Evolutionary conservation across 2,797 vertebrate species (phyloP), one percentile per base, ranked within the genome.

Genomic region (Arnoldichthys spilopterus): DNA sequence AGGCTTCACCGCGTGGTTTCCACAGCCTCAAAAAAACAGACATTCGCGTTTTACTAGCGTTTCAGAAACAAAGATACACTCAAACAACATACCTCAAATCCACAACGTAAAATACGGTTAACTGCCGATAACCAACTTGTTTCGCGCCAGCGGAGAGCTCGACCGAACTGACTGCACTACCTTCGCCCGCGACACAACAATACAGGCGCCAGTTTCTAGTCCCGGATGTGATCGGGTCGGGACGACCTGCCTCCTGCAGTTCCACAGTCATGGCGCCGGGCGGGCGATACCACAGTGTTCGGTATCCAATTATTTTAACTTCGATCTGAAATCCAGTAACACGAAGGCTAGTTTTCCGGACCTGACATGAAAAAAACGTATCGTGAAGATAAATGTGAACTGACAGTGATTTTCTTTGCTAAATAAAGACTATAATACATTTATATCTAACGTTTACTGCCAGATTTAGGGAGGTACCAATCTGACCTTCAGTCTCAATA

Each of bases 71-170:
- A 56, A 56, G 6, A 40, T 1, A 5, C 6, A 43, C 12, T 34
- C 18, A 49, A 20, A 15, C 3, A 72, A 16, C 70, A 56, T 72
- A 72, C 51, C 53, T 58, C n/a, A 56, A 72, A 4, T 32, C 13
- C 4, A 16, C 26, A 56, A 6, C 53, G n/a, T 1, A 8, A 9
- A 22, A 49, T 6, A 20, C 6, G 8, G 34, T 24, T 12, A 9
- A 64, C 62, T 9, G 15, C 7, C 26, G 40, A 12, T 1, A 8
- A 43, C 40, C 1, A 47, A 26, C 24, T 26, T 6, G 22, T 37
- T 66, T 6, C 11, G 13, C 15, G 28, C 22, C 28, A 20, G 26
- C 43, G 64, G 18, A 67, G 26, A 26, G 43, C 5, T 26, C 26
- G 15, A 61, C 59, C 18, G 28, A 20, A 20, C 45, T 9, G 7